phyloP scores from a whole-genome alignment of 2,113 vertebrate species.

The Nycticorax nycticorax region DNA sequence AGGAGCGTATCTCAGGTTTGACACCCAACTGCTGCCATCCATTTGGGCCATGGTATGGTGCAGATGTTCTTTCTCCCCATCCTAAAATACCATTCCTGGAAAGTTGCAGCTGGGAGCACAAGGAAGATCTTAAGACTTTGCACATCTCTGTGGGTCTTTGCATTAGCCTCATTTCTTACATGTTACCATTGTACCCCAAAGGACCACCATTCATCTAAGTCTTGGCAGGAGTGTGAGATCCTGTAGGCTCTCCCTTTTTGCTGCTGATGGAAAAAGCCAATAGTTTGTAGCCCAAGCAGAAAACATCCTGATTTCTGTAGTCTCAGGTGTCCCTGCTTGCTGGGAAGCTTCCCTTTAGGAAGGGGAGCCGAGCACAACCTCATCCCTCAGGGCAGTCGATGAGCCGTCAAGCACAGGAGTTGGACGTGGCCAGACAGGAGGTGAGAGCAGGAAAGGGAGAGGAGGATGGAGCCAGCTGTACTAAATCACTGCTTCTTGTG shows the following conservation, averaged over 20 bases:
- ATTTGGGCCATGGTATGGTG: neutral
- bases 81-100: neutral
- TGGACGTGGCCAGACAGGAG: neutral
- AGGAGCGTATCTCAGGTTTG: neutral
- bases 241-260: neutral
- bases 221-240: neutral
- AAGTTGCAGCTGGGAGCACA: neutral
- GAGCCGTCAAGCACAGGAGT: neutral
- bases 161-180: neutral
- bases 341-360: neutral
- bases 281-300: neutral
- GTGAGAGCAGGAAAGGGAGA: neutral
- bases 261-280: neutral
- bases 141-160: neutral
- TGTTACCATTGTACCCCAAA: neutral
- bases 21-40: neutral
- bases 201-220: fast-evolving
- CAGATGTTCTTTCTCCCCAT: neutral
- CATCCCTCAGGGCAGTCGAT: neutral
- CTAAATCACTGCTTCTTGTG: neutral
- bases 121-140: neutral
- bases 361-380: neutral
- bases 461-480: neutral
- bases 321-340: neutral
- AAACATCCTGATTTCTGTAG: neutral